Base-by-base conservation (phyloP, 2,113 vertebrate genomes). In the Pterophyllum scalare region DNA sequence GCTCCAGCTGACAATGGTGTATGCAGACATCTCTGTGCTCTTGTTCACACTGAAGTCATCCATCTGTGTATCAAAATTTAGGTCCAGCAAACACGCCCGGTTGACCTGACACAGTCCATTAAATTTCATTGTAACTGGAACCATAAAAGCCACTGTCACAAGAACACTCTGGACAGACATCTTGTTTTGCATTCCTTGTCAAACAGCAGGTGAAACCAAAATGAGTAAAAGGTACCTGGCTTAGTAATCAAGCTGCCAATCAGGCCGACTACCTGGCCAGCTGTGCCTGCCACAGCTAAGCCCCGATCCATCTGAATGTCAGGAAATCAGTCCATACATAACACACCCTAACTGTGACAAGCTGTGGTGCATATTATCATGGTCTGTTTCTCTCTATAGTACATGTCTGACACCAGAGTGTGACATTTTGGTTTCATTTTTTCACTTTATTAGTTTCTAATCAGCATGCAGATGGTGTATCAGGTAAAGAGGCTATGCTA, bases 201-300 rank as follows among this genome's bases (percentile, higher is more conserved):
- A 33, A 33, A 6, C 6, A 33, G 33, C 33, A 1, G 33, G 33
- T 33, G 33, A 33, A 38, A 70, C 20, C 35, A 60, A 58, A 77
- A 75, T 35, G 57, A 33, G 19, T 56, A n/a, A 35, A 38, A 15
- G 19, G 5, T 22, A 70, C 22, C 26, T 1, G 3, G 17, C 12
- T 49, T 13, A 40, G 67, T 81, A 77, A 75, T 76, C 54, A 78
- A 57, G 67, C 22, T 46, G 40, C 59, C 59, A 5, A 85, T 85
- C 76, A 85, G 59, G 28, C 87, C 70, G 80, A 84, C 84, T 83
- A 49, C 74, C 7, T 40, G 59, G n/a, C n/a, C 24, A n/a, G 43
- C 62, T 80, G 17, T 79, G 57, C 62, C 65, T 57, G 61, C 28
- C 54, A 17, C 12, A 17, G n/a, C 59, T 17, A 24, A 60, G 19